A percentile compares a stretch with the other conserved stretches of the same genome.
These are phyloP conservation scores for Channa striata DNA, from an alignment of 2,797 vertebrate species.

Conservation along the genomic window DNA sequence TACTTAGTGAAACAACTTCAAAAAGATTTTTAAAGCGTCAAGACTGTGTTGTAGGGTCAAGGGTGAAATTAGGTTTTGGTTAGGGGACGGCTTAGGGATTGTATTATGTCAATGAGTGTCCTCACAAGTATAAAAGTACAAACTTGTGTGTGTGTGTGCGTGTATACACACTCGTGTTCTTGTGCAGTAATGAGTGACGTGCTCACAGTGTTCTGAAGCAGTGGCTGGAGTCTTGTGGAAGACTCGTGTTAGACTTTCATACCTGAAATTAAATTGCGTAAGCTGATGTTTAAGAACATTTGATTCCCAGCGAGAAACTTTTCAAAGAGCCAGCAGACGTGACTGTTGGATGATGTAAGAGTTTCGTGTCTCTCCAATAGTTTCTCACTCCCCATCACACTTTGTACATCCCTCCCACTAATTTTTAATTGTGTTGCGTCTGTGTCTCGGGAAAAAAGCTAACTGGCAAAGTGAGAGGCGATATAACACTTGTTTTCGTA, in stretches of 20 bases:
- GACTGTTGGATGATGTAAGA: constrained; percentile 41
- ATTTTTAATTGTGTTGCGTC: constrained; percentile 45
- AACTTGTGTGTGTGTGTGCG: constrained; percentile 9
- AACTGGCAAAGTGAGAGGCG: constrained; percentile 35
- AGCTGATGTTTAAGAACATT: constrained; percentile 13
- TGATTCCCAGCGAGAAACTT: constrained; percentile 18
- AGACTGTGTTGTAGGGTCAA: too few relatives aligned
- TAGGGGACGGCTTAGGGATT: too few relatives aligned
- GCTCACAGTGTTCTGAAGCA: not conserved
- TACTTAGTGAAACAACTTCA: too few relatives aligned
- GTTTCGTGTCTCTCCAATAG: not conserved
- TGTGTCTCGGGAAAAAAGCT: constrained; percentile 39
- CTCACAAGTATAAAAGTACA: too few relatives aligned
- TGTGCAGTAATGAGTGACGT: not conserved
- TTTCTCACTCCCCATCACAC: constrained; percentile 9
- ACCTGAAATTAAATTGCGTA: constrained; percentile 4
- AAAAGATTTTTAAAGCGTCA: too few relatives aligned
- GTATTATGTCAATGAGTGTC: too few relatives aligned
- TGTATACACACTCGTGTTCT: too few relatives aligned
- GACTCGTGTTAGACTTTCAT: not conserved
- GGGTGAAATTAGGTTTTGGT: too few relatives aligned
- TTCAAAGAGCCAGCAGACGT: not conserved
- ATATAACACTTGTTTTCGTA: constrained; percentile 60
- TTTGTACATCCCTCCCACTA: not conserved
- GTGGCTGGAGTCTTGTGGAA: not conserved